Evolutionary conservation across 2,113 vertebrate species (phyloP), one percentile per base, ranked within the genome.

Genomic region (Pituophis catenifer): DNA sequence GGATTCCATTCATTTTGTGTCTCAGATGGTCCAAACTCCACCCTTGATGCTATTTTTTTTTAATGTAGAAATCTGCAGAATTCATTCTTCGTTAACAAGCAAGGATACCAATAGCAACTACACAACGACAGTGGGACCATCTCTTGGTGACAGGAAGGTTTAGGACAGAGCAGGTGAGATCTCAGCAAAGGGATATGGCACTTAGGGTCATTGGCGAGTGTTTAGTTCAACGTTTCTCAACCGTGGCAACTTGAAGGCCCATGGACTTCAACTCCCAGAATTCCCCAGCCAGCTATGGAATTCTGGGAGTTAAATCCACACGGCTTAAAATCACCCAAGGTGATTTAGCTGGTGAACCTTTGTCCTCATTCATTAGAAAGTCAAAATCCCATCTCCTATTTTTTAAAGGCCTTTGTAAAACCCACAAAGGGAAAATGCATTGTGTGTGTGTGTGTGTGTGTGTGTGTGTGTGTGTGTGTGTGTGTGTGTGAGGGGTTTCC

Each of bases 91-190:
- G 2, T 38, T 21, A 81, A 44, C 21, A 44, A 62, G 17, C 75
- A 81, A 81, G 15, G 33, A 81, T 44, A 81, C 33, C 33, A 81
- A 81, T 3, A 44, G 33, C 33, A 44, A 44, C 33, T 44, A 81
- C 38, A n/a, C 33, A 44, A 96, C 50, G 91, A 95, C 95, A 92
- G 94, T 88, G 94, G 97, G 90, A 95, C 94, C 92, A 0, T 29
- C 86, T 92, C 94, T 95, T 91, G 95, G 96, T 94, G 96, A 95
- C 93, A 97, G 96, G 93, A 96, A 97, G 0, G 48, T 90, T 96
- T 93, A 93, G 92, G 93, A 96, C 91, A 95, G 89, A 95, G 95
- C 96, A 95, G 54, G 54, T 15, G 93, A 93, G 86, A 93, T 89
- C 94, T 95, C 88, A 92, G 94, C 81, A 93, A 95, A n/a, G 17